Base-by-base conservation (phyloP, 1,140 invertebrate species). In the Dinoponera quadriceps region DNA sequence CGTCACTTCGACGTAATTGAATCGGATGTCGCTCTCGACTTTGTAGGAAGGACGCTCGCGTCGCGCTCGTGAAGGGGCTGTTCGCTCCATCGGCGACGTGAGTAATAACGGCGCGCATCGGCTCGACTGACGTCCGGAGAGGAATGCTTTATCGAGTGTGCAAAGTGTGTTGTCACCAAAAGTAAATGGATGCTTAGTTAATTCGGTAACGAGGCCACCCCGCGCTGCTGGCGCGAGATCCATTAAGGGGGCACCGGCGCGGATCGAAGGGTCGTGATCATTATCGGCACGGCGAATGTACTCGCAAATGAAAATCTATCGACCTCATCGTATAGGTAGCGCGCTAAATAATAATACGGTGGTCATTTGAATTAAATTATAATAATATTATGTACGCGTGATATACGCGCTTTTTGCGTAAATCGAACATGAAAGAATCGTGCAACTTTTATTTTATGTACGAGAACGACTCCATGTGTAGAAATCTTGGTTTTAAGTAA, bases 101-200 rank as follows among this genome's bases (percentile, higher is more conserved):
- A 80, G 65, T 80, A 80, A 80, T 80, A 80, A 80, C 75, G 75
- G 22, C 51, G 75, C 65, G 51, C 75, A 80, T 80, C 65, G 65
- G 57, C 51, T 71, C 22, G 75, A 80, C 75, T 57, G 54, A 9
- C 75, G 65, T 80, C 20, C 25, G 13, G 49, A 51, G 75, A 80
- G 38, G 38, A 69, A 71, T 78, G 75, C 75, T 80, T 80, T 80
- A 80, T 80, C 75, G 75, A 80, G 65, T 80, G 75, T 80, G 38
- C 75, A 80, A 80, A 80, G 75, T 80, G 66, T 80, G 65, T 80
- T 80, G 75, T 80, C 65, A 80, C 65, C 65, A 80, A 80, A 80
- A 80, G 65, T 80, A 80, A 80, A 80, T 80, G 75, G 33, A 80
- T 59, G 65, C 65, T 80, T 80, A 80, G 65, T 80, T 80, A 80